Evolutionary conservation across 2,888 invertebrate species (phyloP).

Genomic region (Idaea dimidiata): DNA sequence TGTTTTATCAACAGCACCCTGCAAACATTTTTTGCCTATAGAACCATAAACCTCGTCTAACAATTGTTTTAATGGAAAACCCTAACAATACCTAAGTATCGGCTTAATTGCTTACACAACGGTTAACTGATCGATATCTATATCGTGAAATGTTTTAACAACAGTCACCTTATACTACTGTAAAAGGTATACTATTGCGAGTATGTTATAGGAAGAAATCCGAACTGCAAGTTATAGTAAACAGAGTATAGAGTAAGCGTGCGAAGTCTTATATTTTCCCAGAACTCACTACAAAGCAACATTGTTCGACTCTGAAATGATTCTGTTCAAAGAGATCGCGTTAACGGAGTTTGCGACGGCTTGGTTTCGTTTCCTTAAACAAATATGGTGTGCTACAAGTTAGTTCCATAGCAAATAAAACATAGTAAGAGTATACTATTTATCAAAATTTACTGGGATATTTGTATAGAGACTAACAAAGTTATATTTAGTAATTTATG

Average conservation of each 20-base stretch:
- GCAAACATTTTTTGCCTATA: too few species aligned
- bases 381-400: slow-evolving; percentile 28
- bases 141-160: slow-evolving; percentile 34
- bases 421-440: too few species aligned
- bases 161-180: slow-evolving; percentile 31
- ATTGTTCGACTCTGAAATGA: slow-evolving; percentile 65
- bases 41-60: too few species aligned
- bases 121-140: slow-evolving; percentile 36
- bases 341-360: slow-evolving; percentile 56
- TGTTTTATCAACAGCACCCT: too few species aligned
- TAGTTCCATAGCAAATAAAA: too few species aligned
- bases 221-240: slow-evolving; percentile 58
- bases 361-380: slow-evolving; percentile 38
- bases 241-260: slow-evolving; percentile 46
- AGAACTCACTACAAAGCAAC: slow-evolving; percentile 61
- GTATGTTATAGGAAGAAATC: slow-evolving; percentile 48
- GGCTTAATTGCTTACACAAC: slow-evolving; percentile 24
- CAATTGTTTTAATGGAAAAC: too few species aligned
- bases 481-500: too few species aligned
- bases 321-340: slow-evolving; percentile 56
- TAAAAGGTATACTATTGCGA: slow-evolving; percentile 24
- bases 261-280: slow-evolving; percentile 65
- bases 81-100: slow-evolving; percentile 21
- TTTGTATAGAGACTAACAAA: too few species aligned
- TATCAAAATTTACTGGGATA: too few species aligned